Conservation (phyloP, 2,888 invertebrate genomes). For the Thysanoteuthis rhombus region DNA sequence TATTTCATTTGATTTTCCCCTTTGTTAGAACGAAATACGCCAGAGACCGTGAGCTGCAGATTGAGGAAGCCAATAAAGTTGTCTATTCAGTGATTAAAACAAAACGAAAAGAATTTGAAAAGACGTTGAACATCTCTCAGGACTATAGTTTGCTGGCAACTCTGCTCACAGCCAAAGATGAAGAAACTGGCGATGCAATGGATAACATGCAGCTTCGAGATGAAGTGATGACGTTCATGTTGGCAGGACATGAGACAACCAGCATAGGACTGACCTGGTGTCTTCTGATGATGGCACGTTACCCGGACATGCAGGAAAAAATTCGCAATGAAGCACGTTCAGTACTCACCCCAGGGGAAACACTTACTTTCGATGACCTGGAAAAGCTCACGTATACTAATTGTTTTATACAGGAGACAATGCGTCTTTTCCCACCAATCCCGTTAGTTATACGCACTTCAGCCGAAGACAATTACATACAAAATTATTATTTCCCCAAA, state of each 20-base stretch:
- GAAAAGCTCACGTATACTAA: slow-evolving; percentile 42
- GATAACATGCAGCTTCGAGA: slow-evolving; percentile 42
- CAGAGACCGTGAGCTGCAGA: slow-evolving; percentile 41
- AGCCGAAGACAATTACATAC: no score
- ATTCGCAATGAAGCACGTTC: slow-evolving; percentile 39
- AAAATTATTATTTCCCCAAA: no score
- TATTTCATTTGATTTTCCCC: slow-evolving; percentile 41
- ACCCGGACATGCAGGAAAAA: slow-evolving; percentile 42
- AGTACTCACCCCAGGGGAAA: slow-evolving; percentile 33
- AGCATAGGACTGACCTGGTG: slow-evolving; percentile 42
- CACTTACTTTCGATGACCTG: slow-evolving; percentile 39
- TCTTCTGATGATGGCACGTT: slow-evolving; percentile 42
- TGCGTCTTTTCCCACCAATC: slow-evolving; percentile 1
- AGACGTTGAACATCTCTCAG: neutral
- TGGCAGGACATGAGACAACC: slow-evolving; percentile 53
- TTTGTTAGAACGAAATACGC: slow-evolving; percentile 44
- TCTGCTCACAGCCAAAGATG: slow-evolving; percentile 43
- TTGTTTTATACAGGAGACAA: slow-evolving; percentile 45
- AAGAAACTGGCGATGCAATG: slow-evolving; percentile 39
- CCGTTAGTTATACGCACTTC: no score
- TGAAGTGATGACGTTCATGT: slow-evolving; percentile 48
- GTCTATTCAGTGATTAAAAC: slow-evolving; percentile 42
- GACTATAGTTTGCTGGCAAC: slow-evolving; percentile 39
- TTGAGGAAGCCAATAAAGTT: slow-evolving; percentile 38
- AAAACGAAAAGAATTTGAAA: slow-evolving; percentile 34